Percentiles rank a stretch among this genome's conserved stretches.
Evolutionary conservation across 2,888 invertebrate species (phyloP).

Genomic region (Epsilonema sp.): DNA sequence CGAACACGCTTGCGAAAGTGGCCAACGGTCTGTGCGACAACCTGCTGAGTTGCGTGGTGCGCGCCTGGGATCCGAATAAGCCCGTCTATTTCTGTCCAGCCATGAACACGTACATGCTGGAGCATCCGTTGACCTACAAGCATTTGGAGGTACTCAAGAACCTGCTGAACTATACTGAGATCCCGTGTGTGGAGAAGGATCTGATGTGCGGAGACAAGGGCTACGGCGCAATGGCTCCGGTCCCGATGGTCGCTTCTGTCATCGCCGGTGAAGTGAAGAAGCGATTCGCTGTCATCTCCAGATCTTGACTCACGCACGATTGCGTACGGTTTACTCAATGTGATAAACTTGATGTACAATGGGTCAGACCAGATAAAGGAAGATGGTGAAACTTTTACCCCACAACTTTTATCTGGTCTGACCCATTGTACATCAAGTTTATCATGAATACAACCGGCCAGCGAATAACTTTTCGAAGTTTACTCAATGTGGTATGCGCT

Average conservation of each 20-base stretch:
- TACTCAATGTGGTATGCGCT: too few relatives aligned
- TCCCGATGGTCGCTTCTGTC: conserved; percentile 19
- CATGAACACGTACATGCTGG: conserved; percentile 95
- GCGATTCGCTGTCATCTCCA: conserved; percentile 15
- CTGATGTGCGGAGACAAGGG: conserved; percentile 85
- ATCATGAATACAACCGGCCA: too few relatives aligned
- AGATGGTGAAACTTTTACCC: too few relatives aligned
- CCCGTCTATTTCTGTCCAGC: conserved; percentile 84
- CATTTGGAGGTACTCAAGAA: conserved; percentile 46
- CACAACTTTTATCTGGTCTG: too few relatives aligned
- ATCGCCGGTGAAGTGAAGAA: conserved; percentile 17
- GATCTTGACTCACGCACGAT: too few relatives aligned
- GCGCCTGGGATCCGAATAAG: conserved; percentile 53
- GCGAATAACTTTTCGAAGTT: too few relatives aligned
- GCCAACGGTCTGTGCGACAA: conserved; percentile 73
- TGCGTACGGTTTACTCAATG: too few relatives aligned
- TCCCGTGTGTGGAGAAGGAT: conserved; percentile 63
- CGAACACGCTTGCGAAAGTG: conserved; percentile 85
- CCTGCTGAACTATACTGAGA: conserved; percentile 50
- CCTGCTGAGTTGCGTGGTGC: conserved; percentile 40
- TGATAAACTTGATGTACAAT: too few relatives aligned
- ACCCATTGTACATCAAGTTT: too few relatives aligned
- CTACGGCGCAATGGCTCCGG: conserved; percentile 69
- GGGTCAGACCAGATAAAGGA: too few relatives aligned
- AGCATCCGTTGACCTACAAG: conserved; percentile 62